Conservation (phyloP, 2,888 invertebrate species). For the Elmis aenea region DNA sequence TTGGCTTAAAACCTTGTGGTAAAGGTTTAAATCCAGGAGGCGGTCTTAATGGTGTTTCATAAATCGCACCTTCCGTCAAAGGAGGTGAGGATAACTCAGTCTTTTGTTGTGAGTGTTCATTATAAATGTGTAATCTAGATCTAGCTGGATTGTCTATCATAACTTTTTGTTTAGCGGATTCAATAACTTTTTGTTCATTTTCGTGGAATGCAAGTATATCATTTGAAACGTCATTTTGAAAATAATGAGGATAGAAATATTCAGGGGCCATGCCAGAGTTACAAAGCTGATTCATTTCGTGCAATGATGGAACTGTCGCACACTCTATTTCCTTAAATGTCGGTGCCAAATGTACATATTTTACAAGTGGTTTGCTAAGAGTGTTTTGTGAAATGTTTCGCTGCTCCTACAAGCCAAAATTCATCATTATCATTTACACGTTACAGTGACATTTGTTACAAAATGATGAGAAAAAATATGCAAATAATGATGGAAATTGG, state of each 20-base stretch:
- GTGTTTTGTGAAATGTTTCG: conserved; percentile 36
- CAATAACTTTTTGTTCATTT: neutral
- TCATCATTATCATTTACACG: conserved; percentile 5
- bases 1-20: no score
- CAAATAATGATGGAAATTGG: conserved; percentile 6
- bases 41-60: conserved; percentile 3
- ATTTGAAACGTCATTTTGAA: conserved; percentile 6
- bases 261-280: conserved; percentile 17
- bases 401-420: conserved; percentile 21
- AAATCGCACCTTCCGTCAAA: no score
- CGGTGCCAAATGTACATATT: conserved; percentile 51
- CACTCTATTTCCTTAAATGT: conserved; percentile 52
- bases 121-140: neutral
- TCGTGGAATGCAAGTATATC: neutral
- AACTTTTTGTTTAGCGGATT: neutral
- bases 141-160: neutral
- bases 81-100: no score
- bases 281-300: conserved; percentile 29
- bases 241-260: conserved; percentile 26
- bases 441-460: neutral
- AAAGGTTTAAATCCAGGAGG: conserved; percentile 11
- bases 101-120: no score
- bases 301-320: conserved; percentile 38
- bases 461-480: conserved; percentile 14
- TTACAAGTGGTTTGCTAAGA: conserved; percentile 26